These are phyloP conservation scores for Eira barbara DNA, from an alignment of 2,113 vertebrate species.

Conservation along the genomic window DNA sequence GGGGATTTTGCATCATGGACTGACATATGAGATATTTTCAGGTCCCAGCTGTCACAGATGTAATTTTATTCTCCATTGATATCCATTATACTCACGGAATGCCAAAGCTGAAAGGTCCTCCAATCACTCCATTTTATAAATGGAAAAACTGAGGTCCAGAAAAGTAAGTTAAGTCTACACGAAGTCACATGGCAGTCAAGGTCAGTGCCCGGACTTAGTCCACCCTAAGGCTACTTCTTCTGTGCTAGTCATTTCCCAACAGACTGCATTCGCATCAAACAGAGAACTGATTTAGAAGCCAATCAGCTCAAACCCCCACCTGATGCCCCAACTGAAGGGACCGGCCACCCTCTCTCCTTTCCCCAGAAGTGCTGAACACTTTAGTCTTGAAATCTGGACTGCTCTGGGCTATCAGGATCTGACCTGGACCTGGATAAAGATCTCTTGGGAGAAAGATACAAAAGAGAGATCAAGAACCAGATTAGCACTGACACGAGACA, in stretches of 20 bases:
- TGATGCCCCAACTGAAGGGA: neutral
- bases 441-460: neutral
- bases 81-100: neutral
- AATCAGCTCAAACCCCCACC: neutral
- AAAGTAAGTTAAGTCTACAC: neutral
- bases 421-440: neutral
- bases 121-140: neutral
- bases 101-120: neutral
- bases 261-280: too few species aligned
- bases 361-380: neutral
- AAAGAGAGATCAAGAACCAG: neutral
- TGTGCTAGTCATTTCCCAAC: neutral
- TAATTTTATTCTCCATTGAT: neutral
- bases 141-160: neutral
- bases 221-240: neutral
- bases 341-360: neutral
- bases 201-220: neutral
- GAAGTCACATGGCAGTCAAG: neutral
- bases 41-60: neutral
- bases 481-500: accelerated
- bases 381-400: neutral
- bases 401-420: neutral
- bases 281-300: neutral
- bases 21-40: neutral
- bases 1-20: neutral